Conservation (phyloP, 1,140 invertebrate genomes). For the Drosophila eugracilis region DNA sequence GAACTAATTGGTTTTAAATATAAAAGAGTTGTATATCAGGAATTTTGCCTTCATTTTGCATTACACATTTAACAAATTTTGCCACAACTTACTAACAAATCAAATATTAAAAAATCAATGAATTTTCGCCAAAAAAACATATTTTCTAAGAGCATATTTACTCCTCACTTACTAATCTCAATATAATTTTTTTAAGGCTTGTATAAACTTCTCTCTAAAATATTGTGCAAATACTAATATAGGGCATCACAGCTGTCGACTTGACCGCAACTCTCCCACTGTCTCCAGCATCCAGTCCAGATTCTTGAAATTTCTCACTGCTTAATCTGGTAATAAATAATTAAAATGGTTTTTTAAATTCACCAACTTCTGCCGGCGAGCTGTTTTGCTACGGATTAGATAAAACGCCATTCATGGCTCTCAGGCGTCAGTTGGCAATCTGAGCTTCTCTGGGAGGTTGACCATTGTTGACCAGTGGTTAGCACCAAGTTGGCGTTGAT, state of each 20-base stretch:
- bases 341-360: constrained; percentile 58
- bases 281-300: constrained; percentile 25
- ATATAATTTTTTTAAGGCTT: too few species aligned
- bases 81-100: too few species aligned
- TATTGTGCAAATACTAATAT: too few species aligned
- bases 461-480: constrained; percentile 20
- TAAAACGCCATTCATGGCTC: constrained; percentile 75
- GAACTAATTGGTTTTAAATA: too few species aligned
- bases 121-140: too few species aligned
- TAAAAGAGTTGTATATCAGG: too few species aligned
- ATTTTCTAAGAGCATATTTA: too few species aligned
- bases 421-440: constrained; percentile 53
- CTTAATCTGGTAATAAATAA: constrained; percentile 65
- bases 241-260: not conserved
- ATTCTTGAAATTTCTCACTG: constrained; percentile 64
- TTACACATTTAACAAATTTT: too few species aligned
- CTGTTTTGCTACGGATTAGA: constrained; percentile 46
- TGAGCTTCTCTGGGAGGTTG: constrained; percentile 44
- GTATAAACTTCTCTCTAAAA: too few species aligned
- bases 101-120: too few species aligned
- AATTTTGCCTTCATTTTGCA: too few species aligned
- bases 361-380: constrained; percentile 27
- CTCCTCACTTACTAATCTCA: too few species aligned
- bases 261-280: not conserved
- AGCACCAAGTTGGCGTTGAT: constrained; percentile 54